A percentile compares a stretch with the other conserved stretches of the same genome.
Conservation (phyloP, 2,888 invertebrate genomes). For the Sylvicola cinctus region DNA sequence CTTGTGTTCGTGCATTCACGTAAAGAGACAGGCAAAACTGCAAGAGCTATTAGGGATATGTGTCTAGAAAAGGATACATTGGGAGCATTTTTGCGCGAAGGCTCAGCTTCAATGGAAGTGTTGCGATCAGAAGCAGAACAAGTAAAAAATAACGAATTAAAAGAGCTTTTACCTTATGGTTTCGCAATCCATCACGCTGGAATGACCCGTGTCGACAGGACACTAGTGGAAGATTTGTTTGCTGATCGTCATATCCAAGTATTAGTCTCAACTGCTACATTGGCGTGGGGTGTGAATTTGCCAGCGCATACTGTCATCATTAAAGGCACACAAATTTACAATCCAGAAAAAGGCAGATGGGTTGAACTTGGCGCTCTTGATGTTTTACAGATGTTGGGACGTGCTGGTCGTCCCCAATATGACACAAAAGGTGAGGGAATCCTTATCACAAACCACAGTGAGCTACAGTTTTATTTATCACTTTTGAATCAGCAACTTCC, state of each 20-base stretch:
- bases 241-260: slow-evolving; percentile 70
- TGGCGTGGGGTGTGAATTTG: slow-evolving; percentile 99
- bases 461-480: slow-evolving; percentile 81
- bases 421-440: slow-evolving; percentile 87
- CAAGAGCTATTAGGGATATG: slow-evolving; percentile 60
- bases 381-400: slow-evolving; percentile 94
- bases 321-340: slow-evolving; percentile 75
- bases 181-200: slow-evolving; percentile 96
- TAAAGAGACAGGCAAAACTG: slow-evolving; percentile 84
- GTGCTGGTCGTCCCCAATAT: slow-evolving; percentile 95
- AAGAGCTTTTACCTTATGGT: slow-evolving; percentile 68
- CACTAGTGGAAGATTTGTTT: slow-evolving; percentile 79
- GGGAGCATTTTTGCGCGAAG: slow-evolving; percentile 44
- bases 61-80: slow-evolving; percentile 56
- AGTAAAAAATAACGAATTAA: slow-evolving; percentile 61
- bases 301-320: slow-evolving; percentile 91
- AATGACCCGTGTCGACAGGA: slow-evolving; percentile 70
- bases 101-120: slow-evolving; percentile 39
- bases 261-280: slow-evolving; percentile 87
- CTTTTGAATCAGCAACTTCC: slow-evolving; percentile 91
- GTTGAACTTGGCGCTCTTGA: slow-evolving; percentile 92
- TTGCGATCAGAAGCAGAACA: slow-evolving; percentile 48
- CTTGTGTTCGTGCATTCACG: slow-evolving; percentile 98
- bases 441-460: slow-evolving; percentile 84
- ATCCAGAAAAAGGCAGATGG: slow-evolving; percentile 83